Conservation (phyloP, 1,140 invertebrate genomes). For the Bombus vancouverensis region DNA sequence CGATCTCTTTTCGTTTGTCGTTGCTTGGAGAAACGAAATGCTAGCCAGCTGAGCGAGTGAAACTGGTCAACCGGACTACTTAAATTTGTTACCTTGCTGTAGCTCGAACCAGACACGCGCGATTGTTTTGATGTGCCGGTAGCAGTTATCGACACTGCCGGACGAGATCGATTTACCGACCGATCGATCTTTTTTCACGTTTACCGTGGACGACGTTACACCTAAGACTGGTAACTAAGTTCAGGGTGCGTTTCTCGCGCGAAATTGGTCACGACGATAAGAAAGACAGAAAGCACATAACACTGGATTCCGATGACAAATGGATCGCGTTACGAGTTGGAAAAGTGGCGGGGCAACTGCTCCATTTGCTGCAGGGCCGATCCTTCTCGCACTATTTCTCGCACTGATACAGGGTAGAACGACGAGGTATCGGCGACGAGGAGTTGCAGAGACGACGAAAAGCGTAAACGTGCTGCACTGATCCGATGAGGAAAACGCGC, state of each 20-base stretch:
- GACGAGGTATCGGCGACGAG: too few relatives aligned
- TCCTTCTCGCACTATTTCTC: not conserved
- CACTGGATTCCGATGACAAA: constrained; percentile 1
- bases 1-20: not conserved
- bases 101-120: not conserved
- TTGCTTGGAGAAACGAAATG: not conserved
- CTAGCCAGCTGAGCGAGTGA: not conserved
- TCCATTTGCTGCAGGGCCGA: not conserved
- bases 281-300: not conserved
- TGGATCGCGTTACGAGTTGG: not conserved
- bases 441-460: not conserved
- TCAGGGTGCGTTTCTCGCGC: constrained; percentile 2
- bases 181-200: not conserved
- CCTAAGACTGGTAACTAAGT: not conserved
- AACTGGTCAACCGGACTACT: too few relatives aligned
- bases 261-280: not conserved
- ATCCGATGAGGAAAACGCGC: not conserved
- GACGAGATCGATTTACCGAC: not conserved
- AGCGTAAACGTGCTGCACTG: not conserved
- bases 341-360: not conserved
- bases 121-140: not conserved
- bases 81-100: not conserved
- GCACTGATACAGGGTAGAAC: too few relatives aligned
- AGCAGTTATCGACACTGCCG: too few relatives aligned
- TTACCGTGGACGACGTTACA: not conserved